phyloP scores from a whole-genome alignment of 2,113 vertebrate genomes.

The Grus americana region DNA sequence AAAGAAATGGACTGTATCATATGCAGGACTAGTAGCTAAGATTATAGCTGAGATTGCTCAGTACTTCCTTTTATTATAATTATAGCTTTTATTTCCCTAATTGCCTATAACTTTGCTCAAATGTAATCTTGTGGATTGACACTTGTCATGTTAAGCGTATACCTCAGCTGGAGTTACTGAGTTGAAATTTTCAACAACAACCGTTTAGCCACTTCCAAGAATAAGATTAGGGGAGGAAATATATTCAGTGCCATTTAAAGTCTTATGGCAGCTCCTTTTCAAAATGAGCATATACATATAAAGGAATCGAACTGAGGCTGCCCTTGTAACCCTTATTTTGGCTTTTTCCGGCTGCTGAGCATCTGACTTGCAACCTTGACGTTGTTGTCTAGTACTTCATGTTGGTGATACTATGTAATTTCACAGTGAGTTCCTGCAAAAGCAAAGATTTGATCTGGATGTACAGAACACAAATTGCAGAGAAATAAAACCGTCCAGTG shows the following conservation, averaged over 20 bases:
- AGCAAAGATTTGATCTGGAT: not conserved
- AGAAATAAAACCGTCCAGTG: not conserved
- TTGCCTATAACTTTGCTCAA: not conserved
- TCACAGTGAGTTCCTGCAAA: not conserved
- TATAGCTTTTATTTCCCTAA: not conserved
- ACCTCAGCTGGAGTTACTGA: not conserved
- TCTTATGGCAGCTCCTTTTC: not conserved
- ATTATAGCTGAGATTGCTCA: not conserved
- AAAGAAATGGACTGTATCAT: slow-evolving; percentile 1
- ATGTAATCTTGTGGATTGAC: not conserved
- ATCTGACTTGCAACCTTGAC: not conserved
- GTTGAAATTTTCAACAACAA: not conserved
- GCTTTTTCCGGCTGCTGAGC: not conserved
- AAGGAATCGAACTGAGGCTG: not conserved
- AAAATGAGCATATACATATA: not conserved
- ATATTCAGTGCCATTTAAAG: not conserved
- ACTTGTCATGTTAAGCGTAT: not conserved
- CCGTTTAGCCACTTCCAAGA: not conserved
- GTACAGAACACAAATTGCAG: not conserved
- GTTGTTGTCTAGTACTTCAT: not conserved
- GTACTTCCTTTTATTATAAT: not conserved
- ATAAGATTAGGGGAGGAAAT: not conserved
- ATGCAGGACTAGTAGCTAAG: not conserved
- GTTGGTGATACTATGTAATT: not conserved
- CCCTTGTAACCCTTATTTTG: not conserved